Evolutionary conservation across 2,113 vertebrate species (phyloP).

Genomic region (Equus quagga): DNA sequence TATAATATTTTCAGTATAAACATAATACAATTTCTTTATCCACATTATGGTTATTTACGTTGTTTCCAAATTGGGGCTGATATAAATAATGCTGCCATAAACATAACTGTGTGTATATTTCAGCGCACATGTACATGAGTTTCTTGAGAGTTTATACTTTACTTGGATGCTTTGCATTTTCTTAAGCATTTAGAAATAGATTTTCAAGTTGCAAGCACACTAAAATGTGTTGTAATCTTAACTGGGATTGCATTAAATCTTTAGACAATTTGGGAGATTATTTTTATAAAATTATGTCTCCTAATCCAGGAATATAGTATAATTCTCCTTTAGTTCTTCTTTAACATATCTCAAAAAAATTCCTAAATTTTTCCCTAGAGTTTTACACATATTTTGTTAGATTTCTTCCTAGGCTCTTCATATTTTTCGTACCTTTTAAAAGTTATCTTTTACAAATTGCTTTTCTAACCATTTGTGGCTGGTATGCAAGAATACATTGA

Average conservation of each 20-base stretch:
- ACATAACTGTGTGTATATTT: background rate
- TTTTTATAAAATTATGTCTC: background rate
- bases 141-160: background rate
- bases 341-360: background rate
- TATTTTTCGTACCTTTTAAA: background rate
- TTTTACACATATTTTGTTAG: background rate
- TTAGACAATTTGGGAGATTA: background rate
- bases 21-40: background rate
- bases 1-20: background rate
- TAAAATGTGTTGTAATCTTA: background rate
- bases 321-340: background rate
- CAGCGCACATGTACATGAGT: background rate
- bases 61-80: background rate
- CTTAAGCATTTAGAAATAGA: background rate
- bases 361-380: background rate
- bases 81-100: background rate
- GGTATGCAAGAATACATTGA: background rate
- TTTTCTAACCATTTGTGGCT: background rate
- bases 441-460: background rate
- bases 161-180: background rate
- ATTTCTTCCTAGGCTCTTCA: background rate
- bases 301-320: background rate
- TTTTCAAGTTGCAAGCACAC: background rate
- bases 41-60: background rate
- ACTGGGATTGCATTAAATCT: background rate